Percentiles rank a stretch among this genome's conserved stretches.
Conservation (phyloP, 2,113 vertebrate species). For the Emydura subglobosa region DNA sequence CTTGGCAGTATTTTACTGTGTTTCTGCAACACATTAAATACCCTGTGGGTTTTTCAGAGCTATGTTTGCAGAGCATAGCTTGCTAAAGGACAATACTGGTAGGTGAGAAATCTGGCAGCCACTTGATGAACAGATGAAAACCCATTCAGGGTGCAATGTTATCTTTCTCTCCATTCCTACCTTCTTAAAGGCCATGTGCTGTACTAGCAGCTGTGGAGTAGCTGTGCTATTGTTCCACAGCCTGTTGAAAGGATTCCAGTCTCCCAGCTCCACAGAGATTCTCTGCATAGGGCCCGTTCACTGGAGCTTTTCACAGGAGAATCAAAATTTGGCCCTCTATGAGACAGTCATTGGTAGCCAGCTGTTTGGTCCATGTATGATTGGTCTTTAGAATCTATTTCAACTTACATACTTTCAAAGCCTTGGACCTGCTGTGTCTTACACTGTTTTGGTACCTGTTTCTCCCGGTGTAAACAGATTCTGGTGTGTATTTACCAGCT, state of each 20-base stretch:
- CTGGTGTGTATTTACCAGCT: neutral
- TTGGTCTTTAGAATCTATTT: neutral
- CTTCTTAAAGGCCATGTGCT: neutral
- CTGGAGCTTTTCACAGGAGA: neutral
- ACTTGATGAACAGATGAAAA: neutral
- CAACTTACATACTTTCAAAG: neutral
- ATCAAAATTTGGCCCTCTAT: neutral
- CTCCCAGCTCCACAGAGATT: fast-evolving
- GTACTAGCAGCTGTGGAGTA: neutral
- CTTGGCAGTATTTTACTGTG: neutral
- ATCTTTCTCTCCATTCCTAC: neutral
- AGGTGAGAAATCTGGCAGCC: conserved; percentile 1
- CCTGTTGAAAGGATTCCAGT: neutral
- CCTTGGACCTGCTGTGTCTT: neutral
- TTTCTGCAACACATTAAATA: neutral
- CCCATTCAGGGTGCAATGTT: neutral
- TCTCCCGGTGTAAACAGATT: neutral
- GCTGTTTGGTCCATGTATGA: fast-evolving
- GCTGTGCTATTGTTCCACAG: neutral
- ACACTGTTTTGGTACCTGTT: neutral
- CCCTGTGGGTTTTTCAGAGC: conserved; percentile 29
- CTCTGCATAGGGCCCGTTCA: neutral
- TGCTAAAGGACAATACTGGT: conserved; percentile 42
- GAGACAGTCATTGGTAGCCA: neutral
- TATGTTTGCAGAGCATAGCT: conserved; percentile 17